Evolutionary conservation across 1,140 invertebrate species (phyloP), one percentile per base, ranked within the genome.

Genomic region (Carcinoscorpius rotundicauda): DNA sequence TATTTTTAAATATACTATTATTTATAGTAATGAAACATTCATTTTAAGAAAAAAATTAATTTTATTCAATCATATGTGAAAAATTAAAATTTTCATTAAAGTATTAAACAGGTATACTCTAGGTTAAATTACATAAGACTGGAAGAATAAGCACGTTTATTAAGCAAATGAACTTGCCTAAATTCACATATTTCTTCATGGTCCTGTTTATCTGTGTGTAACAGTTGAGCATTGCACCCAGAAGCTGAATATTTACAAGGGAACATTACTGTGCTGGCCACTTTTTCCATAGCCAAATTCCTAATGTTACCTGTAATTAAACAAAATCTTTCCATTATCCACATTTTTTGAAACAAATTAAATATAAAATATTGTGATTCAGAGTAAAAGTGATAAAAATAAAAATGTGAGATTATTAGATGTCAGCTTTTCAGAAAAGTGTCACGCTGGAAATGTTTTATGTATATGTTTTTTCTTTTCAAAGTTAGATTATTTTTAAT

Each of bases 181-280:
- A 88, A 97, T 82, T 99, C 95, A 79, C 97, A 99, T 3, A 86
- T 84, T 80, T 99, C 97, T 80, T 99, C 97, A 75, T 99, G 97
- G 74, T 98, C 96, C 51, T 88, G 86, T 79, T 99, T 99, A 69
- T 98, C 93, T 5, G 93, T 94, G 75, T 98, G 92, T 3, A 93
- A 84, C 11, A 99, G 81, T n/a, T 90, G 91, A 60, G 88, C 86
- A 4, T 85, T 84, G 78, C 97, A 99, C 9, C 97, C 97, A 73
- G 91, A 94, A 59, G 86, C 88, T n/a, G 90, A 89, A 81, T 98
- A 98, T 81, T 98, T 98, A 80, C 97, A 99, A 0, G 97, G 96
- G 75, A 99, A 99, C 82, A 94, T 89, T 4, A 99, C 89, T 71
- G 95, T 98, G 67, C 88, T 90, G 6, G 97, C 97, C 5, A 99